Conservation (phyloP, 2,113 vertebrate species). For the Colius striatus region DNA sequence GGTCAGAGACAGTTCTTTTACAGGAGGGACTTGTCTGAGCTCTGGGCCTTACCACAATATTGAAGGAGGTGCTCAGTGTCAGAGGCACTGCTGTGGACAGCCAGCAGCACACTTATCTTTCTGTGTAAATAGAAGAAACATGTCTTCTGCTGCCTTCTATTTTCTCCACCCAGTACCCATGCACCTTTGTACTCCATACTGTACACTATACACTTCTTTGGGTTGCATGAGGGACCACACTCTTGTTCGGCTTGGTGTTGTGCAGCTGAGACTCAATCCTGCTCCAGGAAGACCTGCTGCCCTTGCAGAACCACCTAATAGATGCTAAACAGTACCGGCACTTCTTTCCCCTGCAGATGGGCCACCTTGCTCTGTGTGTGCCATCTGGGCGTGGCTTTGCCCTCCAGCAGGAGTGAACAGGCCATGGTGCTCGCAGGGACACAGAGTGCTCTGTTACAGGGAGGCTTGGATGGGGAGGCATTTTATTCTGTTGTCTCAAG, state of each 20-base stretch:
- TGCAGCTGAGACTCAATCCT: background rate
- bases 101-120: background rate
- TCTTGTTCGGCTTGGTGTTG: background rate
- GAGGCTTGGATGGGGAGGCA: background rate
- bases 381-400: background rate
- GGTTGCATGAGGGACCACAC: background rate
- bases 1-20: background rate
- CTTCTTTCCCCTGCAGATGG: background rate
- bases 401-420: background rate
- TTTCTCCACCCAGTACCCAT: background rate
- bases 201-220: background rate
- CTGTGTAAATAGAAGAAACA: background rate
- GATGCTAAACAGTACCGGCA: background rate
- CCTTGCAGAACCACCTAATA: background rate
- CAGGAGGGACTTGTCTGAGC: background rate
- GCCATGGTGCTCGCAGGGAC: background rate
- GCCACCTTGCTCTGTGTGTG: background rate
- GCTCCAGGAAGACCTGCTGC: background rate
- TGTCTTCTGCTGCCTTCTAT: background rate
- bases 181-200: background rate
- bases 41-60: rapidly evolving
- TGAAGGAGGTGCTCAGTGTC: background rate
- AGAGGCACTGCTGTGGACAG: background rate
- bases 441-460: rapidly evolving
- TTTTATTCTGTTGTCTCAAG: too few relatives aligned